Base-by-base conservation (phyloP, 2,797 vertebrate genomes). In the Remorina albescens region DNA sequence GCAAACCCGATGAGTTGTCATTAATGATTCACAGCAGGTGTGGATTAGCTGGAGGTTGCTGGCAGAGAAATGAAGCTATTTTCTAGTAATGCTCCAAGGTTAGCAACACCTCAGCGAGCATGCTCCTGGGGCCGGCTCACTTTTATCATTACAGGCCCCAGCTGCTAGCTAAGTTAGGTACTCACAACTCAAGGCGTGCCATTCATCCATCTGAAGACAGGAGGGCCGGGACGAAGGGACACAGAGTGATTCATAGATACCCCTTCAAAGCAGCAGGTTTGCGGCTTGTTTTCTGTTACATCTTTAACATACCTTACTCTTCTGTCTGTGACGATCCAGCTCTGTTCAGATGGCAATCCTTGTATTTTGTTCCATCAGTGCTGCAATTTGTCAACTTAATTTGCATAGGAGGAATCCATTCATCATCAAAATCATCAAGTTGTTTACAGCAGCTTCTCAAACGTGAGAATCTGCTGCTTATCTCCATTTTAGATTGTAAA, bases 1-100 rank as follows among this genome's bases (percentile, higher is more conserved):
- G 23, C 12, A 57, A 66, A 58, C 86, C 83, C 58, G 55, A 87
- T 75, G 73, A 75, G 71, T 71, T 56, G 70, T 64, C 68, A 84
- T 86, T 86, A 87, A 62, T 71, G 85, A 86, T 89, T 89, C 80
- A 77, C 51, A 76, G 71, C 18, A 8, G 69, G 63, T 65, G 71
- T 73, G 68, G 71, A 74, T 90, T 74, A 78, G 81, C 78, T 78
- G 55, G 51, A 84, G 88, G 82, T 71, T 80, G 55, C 72, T 73
- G 70, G 71, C 87, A 88, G 89, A 91, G 85, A 71, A 91, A 91
- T 89, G 81, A 87, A 61, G 62, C 77, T 74, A 87, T 88, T 88
- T 87, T 74, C 50, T 67, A 71, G 76, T 75, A 53, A 28, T 68
- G 81, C 86, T 87, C 84, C 81, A 84, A 89, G 88, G 87, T 89